phyloP scores from a whole-genome alignment of 2,888 invertebrate species.

The Cheilosia soror region DNA sequence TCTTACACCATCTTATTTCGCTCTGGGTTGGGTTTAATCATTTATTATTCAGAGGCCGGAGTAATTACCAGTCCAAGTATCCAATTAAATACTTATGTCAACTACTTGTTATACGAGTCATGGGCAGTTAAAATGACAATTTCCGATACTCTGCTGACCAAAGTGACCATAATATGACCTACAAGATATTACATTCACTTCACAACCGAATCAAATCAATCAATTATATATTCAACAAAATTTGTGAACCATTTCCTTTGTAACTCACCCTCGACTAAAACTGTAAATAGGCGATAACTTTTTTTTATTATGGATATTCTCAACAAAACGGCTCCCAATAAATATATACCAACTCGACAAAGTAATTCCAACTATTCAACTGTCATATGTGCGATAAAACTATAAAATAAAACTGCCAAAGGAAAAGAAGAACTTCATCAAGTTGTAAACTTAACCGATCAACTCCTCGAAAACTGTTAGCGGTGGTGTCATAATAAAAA shows the following conservation, averaged over 20 bases:
- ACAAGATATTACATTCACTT: background rate
- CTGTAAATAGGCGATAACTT: slow-evolving; percentile 55
- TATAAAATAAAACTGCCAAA: slow-evolving; percentile 51
- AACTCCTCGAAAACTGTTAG: slow-evolving; percentile 61
- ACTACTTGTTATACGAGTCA: too few relatives aligned
- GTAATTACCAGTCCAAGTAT: too few relatives aligned
- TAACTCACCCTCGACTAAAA: slow-evolving; percentile 32
- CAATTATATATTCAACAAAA: slow-evolving; percentile 19
- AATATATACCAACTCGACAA: slow-evolving; percentile 59
- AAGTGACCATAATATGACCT: too few relatives aligned
- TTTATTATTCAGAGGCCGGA: too few relatives aligned
- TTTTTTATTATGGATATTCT: slow-evolving; percentile 35
- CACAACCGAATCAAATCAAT: slow-evolving; percentile 10
- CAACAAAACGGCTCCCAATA: slow-evolving; percentile 55
- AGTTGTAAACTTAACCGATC: slow-evolving; percentile 68
- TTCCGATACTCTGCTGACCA: too few relatives aligned
- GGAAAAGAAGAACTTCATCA: slow-evolving; percentile 52
- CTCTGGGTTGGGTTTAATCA: too few relatives aligned
- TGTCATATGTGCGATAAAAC: slow-evolving; percentile 71
- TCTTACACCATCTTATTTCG: too few relatives aligned
- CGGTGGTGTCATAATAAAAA: slow-evolving; percentile 69
- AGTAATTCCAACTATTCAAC: slow-evolving; percentile 67
- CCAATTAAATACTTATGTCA: too few relatives aligned
- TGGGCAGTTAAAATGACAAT: too few relatives aligned
- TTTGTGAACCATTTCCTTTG: background rate